phyloP scores from a whole-genome alignment of 2,888 invertebrate genomes.

The Sinohyriopsis cumingii region DNA sequence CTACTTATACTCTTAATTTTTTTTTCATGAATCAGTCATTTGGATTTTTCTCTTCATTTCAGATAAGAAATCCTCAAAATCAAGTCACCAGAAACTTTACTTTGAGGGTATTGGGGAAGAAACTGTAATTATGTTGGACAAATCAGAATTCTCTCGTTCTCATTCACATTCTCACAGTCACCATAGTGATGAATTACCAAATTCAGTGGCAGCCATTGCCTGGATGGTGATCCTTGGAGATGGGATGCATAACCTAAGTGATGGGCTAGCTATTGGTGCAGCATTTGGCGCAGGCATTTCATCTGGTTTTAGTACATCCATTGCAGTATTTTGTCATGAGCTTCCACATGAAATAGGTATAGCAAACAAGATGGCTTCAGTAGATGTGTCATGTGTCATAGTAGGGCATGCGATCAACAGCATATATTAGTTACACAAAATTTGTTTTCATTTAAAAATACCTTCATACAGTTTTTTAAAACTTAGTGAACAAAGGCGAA shows the following conservation, averaged over 20 bases:
- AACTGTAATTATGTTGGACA: no score
- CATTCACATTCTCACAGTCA: slow-evolving; percentile 29
- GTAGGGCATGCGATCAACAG: slow-evolving; percentile 73
- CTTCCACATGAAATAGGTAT: slow-evolving; percentile 86
- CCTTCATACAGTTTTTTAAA: no score
- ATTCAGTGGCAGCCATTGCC: slow-evolving; percentile 88
- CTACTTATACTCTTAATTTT: no score
- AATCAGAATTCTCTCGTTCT: background rate
- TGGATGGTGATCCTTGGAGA: slow-evolving; percentile 99
- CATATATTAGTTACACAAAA: background rate
- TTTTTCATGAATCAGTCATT: no score
- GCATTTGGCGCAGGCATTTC: slow-evolving; percentile 89
- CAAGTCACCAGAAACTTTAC: no score
- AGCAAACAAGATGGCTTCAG: no score
- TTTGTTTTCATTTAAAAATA: no score
- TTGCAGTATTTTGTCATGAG: slow-evolving; percentile 95
- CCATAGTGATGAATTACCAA: slow-evolving; percentile 58
- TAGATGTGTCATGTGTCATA: no score
- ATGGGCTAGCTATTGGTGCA: slow-evolving; percentile 94
- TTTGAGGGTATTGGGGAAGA: no score
- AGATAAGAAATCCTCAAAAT: no score
- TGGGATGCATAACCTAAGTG: slow-evolving; percentile 95
- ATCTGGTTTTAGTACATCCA: slow-evolving; percentile 92
- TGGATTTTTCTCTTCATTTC: no score
- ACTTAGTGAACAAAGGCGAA: no score